Percentiles rank a stretch among this genome's conserved stretches.
Conservation (phyloP, 2,113 vertebrate genomes). For the Nestor notabilis region DNA sequence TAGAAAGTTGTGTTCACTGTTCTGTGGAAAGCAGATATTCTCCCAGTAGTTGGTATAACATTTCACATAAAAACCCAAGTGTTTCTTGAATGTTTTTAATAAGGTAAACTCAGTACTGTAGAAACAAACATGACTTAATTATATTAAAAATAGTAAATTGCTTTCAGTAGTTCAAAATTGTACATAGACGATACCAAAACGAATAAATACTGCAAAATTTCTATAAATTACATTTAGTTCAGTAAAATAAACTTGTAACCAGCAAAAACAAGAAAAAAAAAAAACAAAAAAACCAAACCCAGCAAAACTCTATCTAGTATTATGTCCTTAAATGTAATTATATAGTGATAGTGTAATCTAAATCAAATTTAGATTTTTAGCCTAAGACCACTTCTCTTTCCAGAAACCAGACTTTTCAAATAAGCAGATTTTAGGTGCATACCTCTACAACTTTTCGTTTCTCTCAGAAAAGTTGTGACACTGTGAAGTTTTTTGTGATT, state of each 20-base stretch:
- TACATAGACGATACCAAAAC: background rate
- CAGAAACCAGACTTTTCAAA: background rate
- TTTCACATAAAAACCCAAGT: background rate
- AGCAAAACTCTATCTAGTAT: background rate
- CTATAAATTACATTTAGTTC: background rate
- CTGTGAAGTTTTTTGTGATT: background rate
- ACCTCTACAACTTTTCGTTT: background rate
- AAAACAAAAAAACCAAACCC: too few species aligned
- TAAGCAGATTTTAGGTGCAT: background rate
- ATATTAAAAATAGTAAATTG: background rate
- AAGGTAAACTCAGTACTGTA: rapidly evolving
- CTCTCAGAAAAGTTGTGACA: background rate
- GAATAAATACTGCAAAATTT: background rate
- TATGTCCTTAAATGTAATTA: background rate
- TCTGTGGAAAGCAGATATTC: background rate
- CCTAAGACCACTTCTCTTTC: background rate
- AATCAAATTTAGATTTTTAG: background rate
- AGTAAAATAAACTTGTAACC: background rate
- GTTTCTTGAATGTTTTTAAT: background rate
- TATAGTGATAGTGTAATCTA: background rate
- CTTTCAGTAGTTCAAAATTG: background rate
- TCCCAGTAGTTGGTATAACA: background rate
- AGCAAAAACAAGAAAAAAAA: background rate
- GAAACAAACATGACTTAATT: background rate
- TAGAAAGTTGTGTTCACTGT: background rate